Evolutionary conservation across 2,113 vertebrate species (phyloP), one percentile per base, ranked within the genome.

Genomic region (Protomyctophum bolini): DNA sequence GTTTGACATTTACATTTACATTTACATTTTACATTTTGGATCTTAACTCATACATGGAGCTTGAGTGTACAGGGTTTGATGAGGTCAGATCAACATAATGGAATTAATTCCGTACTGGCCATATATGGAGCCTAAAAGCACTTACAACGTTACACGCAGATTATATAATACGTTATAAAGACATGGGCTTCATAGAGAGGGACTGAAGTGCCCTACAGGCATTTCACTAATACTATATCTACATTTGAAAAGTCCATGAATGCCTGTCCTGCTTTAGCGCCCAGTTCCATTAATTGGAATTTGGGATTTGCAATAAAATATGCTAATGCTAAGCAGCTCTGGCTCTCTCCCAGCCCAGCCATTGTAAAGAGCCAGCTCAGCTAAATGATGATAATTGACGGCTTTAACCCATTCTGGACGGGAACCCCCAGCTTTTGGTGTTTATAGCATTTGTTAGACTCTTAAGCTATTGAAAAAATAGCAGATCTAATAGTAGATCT

Each of bases 161-260:
- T 51, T 11, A 15, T 11, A 51, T 6, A 8, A 58, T 61, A 63
- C 57, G 66, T 79, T 79, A 65, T 75, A 21, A 21, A 51, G 58
- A 69, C 63, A 65, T 29, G 61, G 54, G 68, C 64, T 64, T 67
- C 86, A 67, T 47, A 56, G 60, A 76, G 79, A 77, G 77, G 77
- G 88, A 91, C 91, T 88, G 84, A 86, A 87, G 73, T 81, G 79
- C 62, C 77, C 76, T 83, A 79, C 80, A 82, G 81, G 88, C 69
- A 73, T 87, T 64, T 12, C 6, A 54, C 11, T 54, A 54, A 54
- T 9, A 52, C 5, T 54, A n/a, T 54, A 54, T 12, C 52, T 54
- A 54, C 3, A 7, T 11, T 52, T 12, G 6, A n/a, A 54, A 54
- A 10, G 52, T 6, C 10, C 11, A 12, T 14, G 14, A 59, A 60